Percentiles rank a stretch among this genome's conserved stretches.
These are phyloP conservation scores for Bombus turneri DNA, from an alignment of 1,140 invertebrate genomes.

Conservation along the genomic window DNA sequence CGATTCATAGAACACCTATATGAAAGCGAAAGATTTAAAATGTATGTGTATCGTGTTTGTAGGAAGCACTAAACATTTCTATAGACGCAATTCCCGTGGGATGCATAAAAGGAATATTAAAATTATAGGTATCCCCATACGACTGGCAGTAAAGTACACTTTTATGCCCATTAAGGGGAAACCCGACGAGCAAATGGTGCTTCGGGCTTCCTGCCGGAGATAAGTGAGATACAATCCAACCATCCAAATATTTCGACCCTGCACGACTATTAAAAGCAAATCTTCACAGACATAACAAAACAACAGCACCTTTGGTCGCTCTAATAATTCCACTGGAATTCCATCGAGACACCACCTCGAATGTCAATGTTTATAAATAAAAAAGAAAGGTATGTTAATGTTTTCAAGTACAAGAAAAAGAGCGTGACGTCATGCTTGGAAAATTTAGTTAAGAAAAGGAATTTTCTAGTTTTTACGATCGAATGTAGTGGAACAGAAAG, in stretches of 20 bases:
- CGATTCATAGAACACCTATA: background rate
- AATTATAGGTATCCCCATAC: slow-evolving; percentile 33
- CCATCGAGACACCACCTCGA: too few relatives aligned
- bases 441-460: background rate
- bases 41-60: slow-evolving; percentile 4
- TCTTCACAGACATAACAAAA: background rate
- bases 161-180: slow-evolving; percentile 52
- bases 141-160: slow-evolving; percentile 39
- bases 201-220: slow-evolving; percentile 29
- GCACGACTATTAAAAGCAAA: slow-evolving; percentile 6
- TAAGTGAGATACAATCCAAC: slow-evolving; percentile 31
- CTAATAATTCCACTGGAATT: background rate
- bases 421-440: background rate
- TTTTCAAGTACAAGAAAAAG: background rate
- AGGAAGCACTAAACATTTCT: slow-evolving; percentile 13
- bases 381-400: too few relatives aligned
- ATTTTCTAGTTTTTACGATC: background rate
- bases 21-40: background rate
- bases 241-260: slow-evolving; percentile 13
- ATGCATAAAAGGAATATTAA: slow-evolving; percentile 34
- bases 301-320: background rate
- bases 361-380: too few relatives aligned
- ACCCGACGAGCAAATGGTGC: slow-evolving; percentile 18
- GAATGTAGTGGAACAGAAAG: background rate
- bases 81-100: slow-evolving; percentile 12